Evolutionary conservation across 1,140 invertebrate species (phyloP), one percentile per base, ranked within the genome.

Genomic region (Dreissena rostriformis): DNA sequence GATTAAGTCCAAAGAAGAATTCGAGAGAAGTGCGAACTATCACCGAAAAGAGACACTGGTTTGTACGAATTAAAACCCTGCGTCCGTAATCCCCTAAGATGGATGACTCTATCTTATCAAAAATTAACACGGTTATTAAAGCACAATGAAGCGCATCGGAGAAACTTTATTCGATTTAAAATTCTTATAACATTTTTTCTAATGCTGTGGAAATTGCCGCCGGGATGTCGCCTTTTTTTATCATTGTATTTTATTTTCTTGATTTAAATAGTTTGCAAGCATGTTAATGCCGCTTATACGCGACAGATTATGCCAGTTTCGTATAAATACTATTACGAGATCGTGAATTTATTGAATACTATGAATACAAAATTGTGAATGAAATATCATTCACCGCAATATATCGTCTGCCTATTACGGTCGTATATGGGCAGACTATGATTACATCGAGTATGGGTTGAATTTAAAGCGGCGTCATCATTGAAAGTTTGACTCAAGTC

Each of bases 81-180:
- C 12, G 11, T 53, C 4, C 19, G n/a, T 79, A 79, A 79, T 79
- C 77, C 77, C 0, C 4, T 17, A 68, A 55, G 77, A 79, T 79
- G 29, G 77, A 79, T 79, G 77, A n/a, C 49, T 26, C 11, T 76
- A n/a, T 22, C 14, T 70, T 49, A 24, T 68, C 49, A 28, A 51
- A 26, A 49, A 75, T 55, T 57, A 75, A 15, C 70, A 29, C 72
- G 71, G 55, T 19, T 49, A 71, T 82, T 74, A 82, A 82, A 74
- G 75, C 61, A 74, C 68, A 71, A 81, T 81, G 71, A 52, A 63
- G 52, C 51, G 53, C 22, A 68, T 67, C 55, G 70, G 71, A 49
- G 77, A 81, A 72, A 73, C 65, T 73, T 81, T 66, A 81, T 81
- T 81, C 79, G 79, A 81, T 81, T 73, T 72, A 72, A 81, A 63